Base-by-base conservation (phyloP, 2,888 invertebrate species). In the Euclidia mi region DNA sequence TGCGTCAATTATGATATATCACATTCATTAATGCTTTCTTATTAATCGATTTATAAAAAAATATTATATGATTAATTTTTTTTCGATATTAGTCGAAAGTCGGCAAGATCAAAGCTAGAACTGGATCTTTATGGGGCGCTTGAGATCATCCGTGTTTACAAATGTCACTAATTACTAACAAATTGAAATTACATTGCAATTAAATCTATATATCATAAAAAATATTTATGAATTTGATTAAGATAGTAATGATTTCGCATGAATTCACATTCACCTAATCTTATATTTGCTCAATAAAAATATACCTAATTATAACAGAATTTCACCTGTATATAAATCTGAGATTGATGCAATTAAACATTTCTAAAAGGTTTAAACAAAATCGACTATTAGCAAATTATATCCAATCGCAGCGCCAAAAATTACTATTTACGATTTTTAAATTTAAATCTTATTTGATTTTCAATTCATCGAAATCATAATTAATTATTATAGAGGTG, bases 21-120 rank as follows among this genome's bases (percentile, higher is more conserved):
- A 74, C 78, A 81, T 84, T 82, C 79, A 86, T 88, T 83, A 84
- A 78, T 76, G 86, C 84, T 87, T 87, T 77, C 81, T 86, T 85
- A 81, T 84, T 84, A 85, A 52, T 71, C 50, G 55, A 65, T 65
- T 81, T 82, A 72, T 56, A 49, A 76, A 78, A 25, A 80, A 81
- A 82, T 82, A 67, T 61, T 63, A 59, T 44, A 43, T 32, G 55
- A 56, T 72, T 84, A 84, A 79, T 78, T 80, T 81, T 76, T 78
- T n/a, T 4, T 25, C 20, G 74, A 76, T 79, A 79, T 88, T 74
- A 85, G 81, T 82, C 84, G 87, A 89, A 87, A 87, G 88, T 78
- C 86, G 87, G 84, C 58, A 2, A 42, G 66, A 74, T 88, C 84
- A 87, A 88, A 83, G 67, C 42, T 37, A 20, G 44, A 64, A 58